Evolutionary conservation across 2,888 invertebrate genomes (phyloP).

Genomic region (Dione vanillae): DNA sequence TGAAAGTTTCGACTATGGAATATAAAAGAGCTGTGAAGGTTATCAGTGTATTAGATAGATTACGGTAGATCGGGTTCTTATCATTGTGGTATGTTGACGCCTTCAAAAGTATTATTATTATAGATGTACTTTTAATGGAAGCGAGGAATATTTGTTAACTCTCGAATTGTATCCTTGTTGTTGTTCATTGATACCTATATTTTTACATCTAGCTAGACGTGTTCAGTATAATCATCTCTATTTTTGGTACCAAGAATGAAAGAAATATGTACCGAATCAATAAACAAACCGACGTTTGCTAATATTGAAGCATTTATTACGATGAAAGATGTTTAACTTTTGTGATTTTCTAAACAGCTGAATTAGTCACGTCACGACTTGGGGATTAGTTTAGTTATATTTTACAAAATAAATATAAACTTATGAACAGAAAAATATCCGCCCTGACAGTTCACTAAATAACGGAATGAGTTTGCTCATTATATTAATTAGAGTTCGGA

Average conservation of each 20-base stretch:
- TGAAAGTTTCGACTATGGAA: slow-evolving; percentile 91
- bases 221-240: slow-evolving; percentile 81
- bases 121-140: slow-evolving; percentile 80
- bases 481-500: slow-evolving; percentile 46
- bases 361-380: slow-evolving; percentile 35
- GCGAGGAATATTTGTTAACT: slow-evolving; percentile 82
- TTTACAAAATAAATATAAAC: slow-evolving; percentile 44
- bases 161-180: slow-evolving; percentile 82
- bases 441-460: slow-evolving; percentile 50
- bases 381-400: slow-evolving; percentile 41
- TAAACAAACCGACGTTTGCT: slow-evolving; percentile 45
- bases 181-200: slow-evolving; percentile 83
- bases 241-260: slow-evolving; percentile 78
- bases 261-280: slow-evolving; percentile 56
- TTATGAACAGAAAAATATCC: slow-evolving; percentile 49
- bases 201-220: slow-evolving; percentile 82
- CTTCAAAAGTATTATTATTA: slow-evolving; percentile 84
- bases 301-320: slow-evolving; percentile 36
- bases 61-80: slow-evolving; percentile 72
- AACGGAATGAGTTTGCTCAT: slow-evolving; percentile 51
- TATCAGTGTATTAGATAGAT: slow-evolving; percentile 82
- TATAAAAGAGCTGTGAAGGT: slow-evolving; percentile 84
- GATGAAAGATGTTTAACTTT: slow-evolving; percentile 41
- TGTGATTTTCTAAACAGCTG: slow-evolving; percentile 51
- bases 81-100: slow-evolving; percentile 78